Base-by-base conservation (phyloP, 2,888 invertebrate genomes). In the Phengaris alcon region DNA sequence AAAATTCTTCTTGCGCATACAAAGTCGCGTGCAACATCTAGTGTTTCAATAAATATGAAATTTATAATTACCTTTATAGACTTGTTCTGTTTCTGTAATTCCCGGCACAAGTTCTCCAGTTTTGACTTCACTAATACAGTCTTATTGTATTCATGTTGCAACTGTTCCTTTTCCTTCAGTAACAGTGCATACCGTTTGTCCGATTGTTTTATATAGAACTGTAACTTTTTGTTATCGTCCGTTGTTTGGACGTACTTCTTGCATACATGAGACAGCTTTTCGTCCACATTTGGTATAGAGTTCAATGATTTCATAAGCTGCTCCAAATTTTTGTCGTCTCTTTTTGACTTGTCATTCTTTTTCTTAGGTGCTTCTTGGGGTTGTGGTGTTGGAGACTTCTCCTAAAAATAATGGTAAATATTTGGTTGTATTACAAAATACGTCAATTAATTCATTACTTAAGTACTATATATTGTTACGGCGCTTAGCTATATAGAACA, bases 1-100 rank as follows among this genome's bases (percentile, higher is more conserved):
- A 4, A 4, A 35, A 35, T 35, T 35, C 35, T 35, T 35, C 4
- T 35, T 4, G 35, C 35, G 4, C 4, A 4, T 35, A 35, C 35
- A 35, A 35, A 35, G 35, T 35, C 4, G 35, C 35, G 4, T 35
- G 35, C 35, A 3, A 35, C 35, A 35, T 35, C 35, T 48, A 46
- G 46, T 46, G 48, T 48, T 48, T 6, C 6, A 7, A 48, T 48
- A 6, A 48, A 48, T 48, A 48, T 48, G 6, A 46, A 22, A 15
- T 12, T 46, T 44, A 22, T 46, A 8, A 74, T 13, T 90, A 97
- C 97, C 94, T 98, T 98, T 22, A 98, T 96, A 74, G 96, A 95
- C 87, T 98, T 98, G 86, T 98, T 98, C 82, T 98, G 97, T 85
- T 97, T 97, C 89, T 99, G 99, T 69, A 99, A 94, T 87, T 99